Percentiles rank a stretch among this genome's conserved stretches.
Conservation (phyloP, 2,113 vertebrate species). For the Passer domesticus region DNA sequence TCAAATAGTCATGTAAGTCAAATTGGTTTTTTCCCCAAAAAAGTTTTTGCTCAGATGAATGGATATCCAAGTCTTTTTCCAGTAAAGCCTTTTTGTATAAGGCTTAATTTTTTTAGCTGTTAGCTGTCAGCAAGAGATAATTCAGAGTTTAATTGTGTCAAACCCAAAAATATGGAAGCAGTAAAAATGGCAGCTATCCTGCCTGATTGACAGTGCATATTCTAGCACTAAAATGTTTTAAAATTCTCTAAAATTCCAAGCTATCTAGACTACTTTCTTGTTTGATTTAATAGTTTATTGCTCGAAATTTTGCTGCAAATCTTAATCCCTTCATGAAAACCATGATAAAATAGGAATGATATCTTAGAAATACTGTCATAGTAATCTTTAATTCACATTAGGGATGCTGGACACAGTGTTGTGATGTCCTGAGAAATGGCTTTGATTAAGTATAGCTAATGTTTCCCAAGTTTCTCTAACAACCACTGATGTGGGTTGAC, state of each 20-base stretch:
- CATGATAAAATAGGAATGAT: neutral
- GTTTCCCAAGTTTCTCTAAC: neutral
- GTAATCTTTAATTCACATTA: neutral
- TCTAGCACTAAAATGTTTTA: neutral
- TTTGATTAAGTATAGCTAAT: neutral
- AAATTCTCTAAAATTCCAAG: neutral
- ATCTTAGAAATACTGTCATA: neutral
- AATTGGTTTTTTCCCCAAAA: fast-evolving
- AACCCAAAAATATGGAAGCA: neutral
- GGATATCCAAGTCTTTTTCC: neutral
- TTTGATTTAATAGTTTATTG: neutral
- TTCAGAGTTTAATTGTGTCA: neutral
- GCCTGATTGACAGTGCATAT: neutral
- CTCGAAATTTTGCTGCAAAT: neutral
- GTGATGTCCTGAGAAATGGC: neutral
- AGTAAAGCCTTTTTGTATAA: neutral
- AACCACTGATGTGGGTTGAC: neutral
- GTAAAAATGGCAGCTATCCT: neutral
- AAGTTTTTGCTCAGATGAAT: neutral
- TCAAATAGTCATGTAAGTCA: neutral
- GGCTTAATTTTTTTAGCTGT: neutral
- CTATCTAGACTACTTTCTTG: neutral
- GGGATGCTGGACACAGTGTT: neutral
- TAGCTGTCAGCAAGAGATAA: neutral
- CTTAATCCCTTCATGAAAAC: neutral